phyloP scores from a whole-genome alignment of 2,888 invertebrate genomes.

The Metallyticus violacea region DNA sequence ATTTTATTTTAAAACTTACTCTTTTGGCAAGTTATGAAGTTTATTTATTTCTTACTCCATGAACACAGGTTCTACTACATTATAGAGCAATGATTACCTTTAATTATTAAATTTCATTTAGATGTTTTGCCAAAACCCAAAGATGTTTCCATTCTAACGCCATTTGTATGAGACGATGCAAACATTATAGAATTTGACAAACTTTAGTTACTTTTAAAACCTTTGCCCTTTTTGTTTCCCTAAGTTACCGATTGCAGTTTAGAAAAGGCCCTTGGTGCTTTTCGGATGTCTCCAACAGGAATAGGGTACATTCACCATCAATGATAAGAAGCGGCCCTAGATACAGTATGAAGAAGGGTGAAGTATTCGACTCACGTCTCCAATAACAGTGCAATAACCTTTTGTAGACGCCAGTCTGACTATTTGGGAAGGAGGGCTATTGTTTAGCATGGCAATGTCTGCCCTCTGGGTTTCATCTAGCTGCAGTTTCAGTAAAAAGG shows the following conservation, averaged over 20 bases:
- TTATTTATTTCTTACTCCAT: too few relatives aligned
- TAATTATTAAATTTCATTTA: too few relatives aligned
- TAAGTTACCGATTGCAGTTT: neutral
- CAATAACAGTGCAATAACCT: constrained; percentile 17
- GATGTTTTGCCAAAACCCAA: too few relatives aligned
- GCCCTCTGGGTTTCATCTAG: neutral
- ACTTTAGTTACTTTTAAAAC: neutral
- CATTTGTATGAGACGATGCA: too few relatives aligned
- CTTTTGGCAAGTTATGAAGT: too few relatives aligned
- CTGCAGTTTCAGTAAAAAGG: neutral
- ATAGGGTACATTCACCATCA: neutral
- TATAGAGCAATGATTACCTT: too few relatives aligned
- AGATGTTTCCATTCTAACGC: too few relatives aligned
- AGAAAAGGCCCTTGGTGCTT: neutral
- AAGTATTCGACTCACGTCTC: constrained; percentile 11
- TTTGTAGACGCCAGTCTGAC: neutral
- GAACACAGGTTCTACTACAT: too few relatives aligned
- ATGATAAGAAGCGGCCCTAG: neutral
- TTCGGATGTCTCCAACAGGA: neutral
- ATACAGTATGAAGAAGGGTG: neutral
- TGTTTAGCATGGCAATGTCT: constrained; percentile 14
- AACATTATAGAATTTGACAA: neutral
- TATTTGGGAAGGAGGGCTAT: neutral
- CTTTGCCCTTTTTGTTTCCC: neutral
- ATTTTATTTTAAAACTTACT: too few relatives aligned